Conservation (phyloP, 2,113 vertebrate species). For the Shinisaurus crocodilurus region DNA sequence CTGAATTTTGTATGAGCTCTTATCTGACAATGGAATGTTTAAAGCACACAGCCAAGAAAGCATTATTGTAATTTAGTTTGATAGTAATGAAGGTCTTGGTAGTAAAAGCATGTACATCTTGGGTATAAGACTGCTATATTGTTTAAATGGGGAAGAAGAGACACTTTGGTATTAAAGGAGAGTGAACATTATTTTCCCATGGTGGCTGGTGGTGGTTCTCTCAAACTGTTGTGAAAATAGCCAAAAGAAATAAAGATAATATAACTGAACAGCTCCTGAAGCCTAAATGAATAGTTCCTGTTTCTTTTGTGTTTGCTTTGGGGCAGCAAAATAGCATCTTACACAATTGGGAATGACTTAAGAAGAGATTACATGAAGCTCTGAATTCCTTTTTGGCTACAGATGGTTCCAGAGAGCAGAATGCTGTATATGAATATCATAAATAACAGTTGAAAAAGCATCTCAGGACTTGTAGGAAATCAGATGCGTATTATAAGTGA, state of each 20-base stretch:
- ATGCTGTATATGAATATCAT: not conserved
- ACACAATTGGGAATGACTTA: not conserved
- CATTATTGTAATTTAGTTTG: conserved; percentile 33
- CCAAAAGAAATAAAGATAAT: conserved; percentile 28
- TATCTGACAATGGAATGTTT: conserved; percentile 49
- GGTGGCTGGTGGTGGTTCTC: conserved; percentile 33
- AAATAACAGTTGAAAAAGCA: accelerated
- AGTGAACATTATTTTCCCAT: conserved; percentile 24
- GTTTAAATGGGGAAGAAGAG: conserved; percentile 37
- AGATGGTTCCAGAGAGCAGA: not conserved
- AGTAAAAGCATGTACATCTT: conserved; percentile 26
- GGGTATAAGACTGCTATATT: not conserved
- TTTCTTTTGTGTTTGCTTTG: conserved; percentile 16
- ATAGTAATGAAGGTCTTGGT: conserved; percentile 27
- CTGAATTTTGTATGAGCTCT: conserved; percentile 73
- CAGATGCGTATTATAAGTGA: not conserved
- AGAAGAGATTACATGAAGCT: not conserved
- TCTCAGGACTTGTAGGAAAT: not conserved
- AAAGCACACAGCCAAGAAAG: conserved; percentile 21
- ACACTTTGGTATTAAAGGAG: conserved; percentile 23
- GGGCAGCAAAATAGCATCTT: not conserved
- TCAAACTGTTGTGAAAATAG: conserved; percentile 38
- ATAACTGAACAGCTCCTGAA: conserved; percentile 21
- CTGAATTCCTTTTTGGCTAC: not conserved
- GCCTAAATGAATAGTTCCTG: conserved; percentile 28